Evolutionary conservation across 2,113 vertebrate species (phyloP).

Genomic region (Silurus glanis): DNA sequence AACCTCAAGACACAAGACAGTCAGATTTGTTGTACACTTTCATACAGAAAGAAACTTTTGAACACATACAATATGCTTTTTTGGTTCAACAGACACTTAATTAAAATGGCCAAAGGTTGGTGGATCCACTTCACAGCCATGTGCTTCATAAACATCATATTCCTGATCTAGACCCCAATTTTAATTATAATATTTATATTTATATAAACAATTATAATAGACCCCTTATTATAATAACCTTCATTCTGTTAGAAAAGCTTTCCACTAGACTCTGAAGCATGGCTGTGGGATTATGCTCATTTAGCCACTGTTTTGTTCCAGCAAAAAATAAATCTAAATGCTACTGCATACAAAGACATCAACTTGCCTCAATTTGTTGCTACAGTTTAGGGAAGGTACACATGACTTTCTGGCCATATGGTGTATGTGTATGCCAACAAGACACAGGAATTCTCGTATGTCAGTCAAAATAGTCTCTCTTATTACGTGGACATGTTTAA

Average conservation of each 20-base stretch:
- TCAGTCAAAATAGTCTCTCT: not conserved
- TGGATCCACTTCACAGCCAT: not conserved
- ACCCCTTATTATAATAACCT: not conserved
- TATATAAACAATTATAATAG: too few relatives aligned
- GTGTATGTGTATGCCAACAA: not conserved
- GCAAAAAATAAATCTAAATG: not conserved
- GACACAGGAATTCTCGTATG: not conserved
- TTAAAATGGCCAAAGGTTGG: not conserved
- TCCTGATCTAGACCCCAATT: not conserved
- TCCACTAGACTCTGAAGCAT: not conserved
- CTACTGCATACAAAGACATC: not conserved
- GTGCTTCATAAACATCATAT: not conserved
- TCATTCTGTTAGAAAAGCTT: not conserved
- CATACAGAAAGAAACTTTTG: too few relatives aligned
- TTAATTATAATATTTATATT: not conserved
- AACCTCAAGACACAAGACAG: not conserved
- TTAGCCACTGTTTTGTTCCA: not conserved
- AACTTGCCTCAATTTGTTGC: not conserved
- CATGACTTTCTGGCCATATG: not conserved
- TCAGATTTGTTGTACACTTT: too few relatives aligned
- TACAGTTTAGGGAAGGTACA: not conserved
- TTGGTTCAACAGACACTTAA: too few relatives aligned
- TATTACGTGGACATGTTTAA: not conserved
- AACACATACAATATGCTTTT: too few relatives aligned
- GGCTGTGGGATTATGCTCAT: not conserved